Conservation (phyloP, 2,113 vertebrate genomes). For the Zosterops japonicus region DNA sequence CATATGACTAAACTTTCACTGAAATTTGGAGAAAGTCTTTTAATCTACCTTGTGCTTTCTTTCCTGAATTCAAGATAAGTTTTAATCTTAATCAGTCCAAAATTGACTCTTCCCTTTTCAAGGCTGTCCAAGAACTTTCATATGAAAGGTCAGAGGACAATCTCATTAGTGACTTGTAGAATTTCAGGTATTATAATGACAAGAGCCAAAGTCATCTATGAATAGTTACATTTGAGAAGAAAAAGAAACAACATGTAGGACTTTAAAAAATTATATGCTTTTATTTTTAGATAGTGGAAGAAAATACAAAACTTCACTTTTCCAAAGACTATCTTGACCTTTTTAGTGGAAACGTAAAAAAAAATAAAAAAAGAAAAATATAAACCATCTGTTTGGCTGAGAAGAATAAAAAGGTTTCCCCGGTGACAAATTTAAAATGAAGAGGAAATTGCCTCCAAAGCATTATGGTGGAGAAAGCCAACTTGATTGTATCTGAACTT, state of each 20-base stretch:
- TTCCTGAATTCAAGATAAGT: not conserved
- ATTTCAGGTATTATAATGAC: not conserved
- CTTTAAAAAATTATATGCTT: not conserved
- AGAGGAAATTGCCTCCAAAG: slow-evolving; percentile 71
- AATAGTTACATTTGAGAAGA: not conserved
- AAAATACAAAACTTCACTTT: slow-evolving; percentile 39
- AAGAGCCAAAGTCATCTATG: not conserved
- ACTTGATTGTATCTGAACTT: slow-evolving; percentile 60
- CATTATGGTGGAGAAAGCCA: slow-evolving; percentile 43
- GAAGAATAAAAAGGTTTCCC: slow-evolving; percentile 66
- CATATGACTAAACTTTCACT: not conserved
- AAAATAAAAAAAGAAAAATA: slow-evolving; percentile 48
- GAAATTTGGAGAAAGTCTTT: not conserved
- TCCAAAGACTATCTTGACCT: slow-evolving; percentile 42
- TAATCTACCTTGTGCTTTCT: not conserved
- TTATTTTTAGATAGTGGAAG: slow-evolving; percentile 44
- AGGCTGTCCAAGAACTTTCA: not conserved
- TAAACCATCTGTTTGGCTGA: slow-evolving; percentile 75
- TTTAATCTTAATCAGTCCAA: not conserved
- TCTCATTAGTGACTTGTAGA: not conserved
- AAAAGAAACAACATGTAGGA: not conserved
- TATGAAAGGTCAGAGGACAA: not conserved
- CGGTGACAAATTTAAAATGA: slow-evolving; percentile 71
- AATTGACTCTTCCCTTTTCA: not conserved
- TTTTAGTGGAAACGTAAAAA: not conserved